Conservation (phyloP, 2,888 invertebrate genomes). For the Drosophila melanosoma region DNA sequence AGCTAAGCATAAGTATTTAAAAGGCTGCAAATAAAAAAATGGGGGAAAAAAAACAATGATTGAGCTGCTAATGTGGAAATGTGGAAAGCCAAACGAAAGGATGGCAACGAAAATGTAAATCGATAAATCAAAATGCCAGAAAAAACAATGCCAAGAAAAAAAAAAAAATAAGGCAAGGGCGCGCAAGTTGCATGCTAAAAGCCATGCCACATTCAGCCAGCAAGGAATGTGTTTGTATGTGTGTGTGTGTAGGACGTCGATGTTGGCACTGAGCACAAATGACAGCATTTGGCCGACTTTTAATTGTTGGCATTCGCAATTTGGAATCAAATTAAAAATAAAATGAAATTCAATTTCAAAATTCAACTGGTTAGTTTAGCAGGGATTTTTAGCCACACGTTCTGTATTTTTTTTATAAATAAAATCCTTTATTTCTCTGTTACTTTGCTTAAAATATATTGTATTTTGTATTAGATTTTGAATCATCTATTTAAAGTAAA, state of each 20-base stretch:
- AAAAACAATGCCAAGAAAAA: constrained; percentile 43
- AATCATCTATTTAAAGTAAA: too few relatives aligned
- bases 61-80: constrained; percentile 50
- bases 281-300: constrained; percentile 80
- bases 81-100: constrained; percentile 26
- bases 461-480: too few relatives aligned
- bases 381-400: neutral
- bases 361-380: neutral
- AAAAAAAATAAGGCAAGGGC: constrained; percentile 62
- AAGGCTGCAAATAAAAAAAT: constrained; percentile 27
- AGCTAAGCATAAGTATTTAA: constrained; percentile 51
- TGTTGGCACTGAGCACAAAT: constrained; percentile 55
- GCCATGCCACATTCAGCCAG: constrained; percentile 41
- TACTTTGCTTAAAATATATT: too few relatives aligned
- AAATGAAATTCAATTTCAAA: neutral
- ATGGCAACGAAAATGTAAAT: constrained; percentile 66
- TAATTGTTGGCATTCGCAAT: constrained; percentile 73
- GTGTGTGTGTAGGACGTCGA: constrained; percentile 31
- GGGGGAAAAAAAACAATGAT: constrained; percentile 36
- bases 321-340: neutral
- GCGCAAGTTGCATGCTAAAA: constrained; percentile 76
- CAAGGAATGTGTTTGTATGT: constrained; percentile 14
- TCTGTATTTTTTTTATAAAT: neutral
- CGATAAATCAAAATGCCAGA: constrained; percentile 80
- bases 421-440: neutral